Evolutionary conservation across 1,140 invertebrate species (phyloP).

Genomic region (Harlomillsia oculata): DNA sequence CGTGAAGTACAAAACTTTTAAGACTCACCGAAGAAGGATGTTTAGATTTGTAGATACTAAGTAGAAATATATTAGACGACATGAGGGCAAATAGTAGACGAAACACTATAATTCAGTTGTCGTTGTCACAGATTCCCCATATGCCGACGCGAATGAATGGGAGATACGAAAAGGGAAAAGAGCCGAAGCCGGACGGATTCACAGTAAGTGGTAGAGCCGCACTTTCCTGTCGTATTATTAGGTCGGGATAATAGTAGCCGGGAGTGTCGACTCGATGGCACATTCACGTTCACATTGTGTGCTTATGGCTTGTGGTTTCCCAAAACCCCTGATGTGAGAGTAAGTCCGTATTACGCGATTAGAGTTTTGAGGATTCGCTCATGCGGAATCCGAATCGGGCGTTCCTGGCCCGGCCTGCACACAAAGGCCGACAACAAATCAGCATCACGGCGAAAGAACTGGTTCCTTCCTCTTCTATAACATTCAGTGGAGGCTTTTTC

Average conservation of each 20-base stretch:
- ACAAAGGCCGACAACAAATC: slow-evolving; percentile 34
- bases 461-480: not conserved
- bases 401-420: slow-evolving; percentile 19
- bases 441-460: slow-evolving; percentile 18
- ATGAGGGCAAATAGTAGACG: not conserved
- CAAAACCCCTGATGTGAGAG: slow-evolving; percentile 5
- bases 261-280: not conserved
- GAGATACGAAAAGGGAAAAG: not conserved
- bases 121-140: not conserved
- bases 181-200: not conserved
- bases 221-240: not conserved
- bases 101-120: not conserved
- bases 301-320: not conserved
- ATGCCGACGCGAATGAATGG: too few species aligned
- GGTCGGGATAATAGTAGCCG: not conserved
- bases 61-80: slow-evolving; percentile 4
- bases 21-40: not conserved
- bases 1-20: not conserved
- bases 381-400: slow-evolving; percentile 34
- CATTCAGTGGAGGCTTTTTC: not conserved
- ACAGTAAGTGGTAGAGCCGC: not conserved
- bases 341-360: slow-evolving; percentile 21
- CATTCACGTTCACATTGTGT: slow-evolving; percentile 1
- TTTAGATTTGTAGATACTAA: not conserved
- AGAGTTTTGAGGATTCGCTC: slow-evolving; percentile 27